Evolutionary conservation across 2,797 vertebrate species (phyloP), one percentile per base, ranked within the genome.

Genomic region (Distichodus sexfasciatus): DNA sequence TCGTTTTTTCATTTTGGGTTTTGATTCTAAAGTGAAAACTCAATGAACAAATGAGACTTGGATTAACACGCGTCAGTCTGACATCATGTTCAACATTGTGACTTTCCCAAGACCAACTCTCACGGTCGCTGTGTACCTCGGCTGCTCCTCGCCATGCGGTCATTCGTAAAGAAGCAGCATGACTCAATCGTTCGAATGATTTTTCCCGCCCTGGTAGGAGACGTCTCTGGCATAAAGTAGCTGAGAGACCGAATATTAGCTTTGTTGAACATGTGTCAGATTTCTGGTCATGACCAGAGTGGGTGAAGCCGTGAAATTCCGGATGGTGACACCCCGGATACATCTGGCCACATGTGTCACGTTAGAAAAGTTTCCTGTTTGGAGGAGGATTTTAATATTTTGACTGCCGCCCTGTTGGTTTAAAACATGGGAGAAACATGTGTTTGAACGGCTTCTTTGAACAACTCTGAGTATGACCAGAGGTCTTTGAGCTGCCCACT

Each of bases 231-330:
- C 6, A 43, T 28, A 14, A 24, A 38, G 19, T 35, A 38, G 28
- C 23, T 12, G 14, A 1, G 1, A 50, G 35, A 43, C 28, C 29
- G 40, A 66, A 26, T 21, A 21, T 33, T 44, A 47, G 66, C 66
- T 55, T 33, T 50, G 70, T 64, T 69, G 40, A 63, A 46, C 24
- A 74, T 70, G 28, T 21, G 48, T 63, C 48, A 58, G 68, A 53
- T 59, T 74, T 67, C 50, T 57, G 62, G 41, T 54, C 54, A 60
- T 61, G 60, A 24, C 40, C 53, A 74, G 31, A 58, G 31, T 63
- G 4, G n/a, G 19, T 59, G 46, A 50, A 46, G 43, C 58, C 47
- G n/a, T n/a, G n/a, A 46, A 55, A 17, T 36, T 26, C 29, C 21
- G 29, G 54, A 14, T 47, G n/a, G 7, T 47, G 59, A 35, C 53